These are phyloP conservation scores for Proisotoma minuta DNA, from an alignment of 2,888 invertebrate species.

Conservation along the genomic window DNA sequence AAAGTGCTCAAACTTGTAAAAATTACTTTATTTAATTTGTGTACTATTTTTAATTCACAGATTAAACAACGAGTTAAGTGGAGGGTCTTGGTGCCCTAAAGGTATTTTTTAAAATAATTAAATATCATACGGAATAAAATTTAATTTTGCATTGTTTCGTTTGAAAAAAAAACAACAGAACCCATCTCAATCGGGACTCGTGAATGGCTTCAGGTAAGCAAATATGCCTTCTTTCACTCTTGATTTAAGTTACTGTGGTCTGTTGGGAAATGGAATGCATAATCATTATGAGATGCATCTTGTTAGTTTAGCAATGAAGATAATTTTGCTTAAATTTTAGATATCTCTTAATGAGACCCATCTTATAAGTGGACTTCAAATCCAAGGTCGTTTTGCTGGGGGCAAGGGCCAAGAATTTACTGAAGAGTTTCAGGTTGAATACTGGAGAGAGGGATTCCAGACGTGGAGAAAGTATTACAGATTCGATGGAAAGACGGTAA, in stretches of 20 bases:
- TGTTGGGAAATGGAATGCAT: too few species aligned
- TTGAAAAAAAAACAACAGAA: constrained; percentile 47
- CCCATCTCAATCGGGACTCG: constrained; percentile 61
- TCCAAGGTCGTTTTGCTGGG: constrained; percentile 64
- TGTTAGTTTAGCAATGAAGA: neutral
- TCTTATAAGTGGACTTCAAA: constrained; percentile 67
- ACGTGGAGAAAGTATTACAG: constrained; percentile 64
- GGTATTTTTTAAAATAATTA: neutral
- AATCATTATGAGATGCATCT: constrained; percentile 5
- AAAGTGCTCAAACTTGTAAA: too few species aligned
- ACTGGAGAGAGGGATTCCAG: constrained; percentile 60
- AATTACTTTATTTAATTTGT: too few species aligned
- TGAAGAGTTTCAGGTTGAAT: constrained; percentile 66
- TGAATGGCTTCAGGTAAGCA: constrained; percentile 59
- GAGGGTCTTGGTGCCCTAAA: constrained; percentile 75
- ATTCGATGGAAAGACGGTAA: constrained; percentile 63
- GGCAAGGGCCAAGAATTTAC: constrained; percentile 71
- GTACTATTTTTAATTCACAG: constrained; percentile 55
- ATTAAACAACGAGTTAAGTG: constrained; percentile 63
- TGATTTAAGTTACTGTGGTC: too few species aligned
- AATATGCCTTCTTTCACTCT: neutral
- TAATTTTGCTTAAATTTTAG: constrained; percentile 19
- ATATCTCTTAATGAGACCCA: constrained; percentile 53
- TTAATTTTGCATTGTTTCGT: neutral
- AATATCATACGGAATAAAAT: neutral